Evolutionary conservation across 2,888 invertebrate genomes (phyloP).

Genomic region (Cyclophora albipunctata): DNA sequence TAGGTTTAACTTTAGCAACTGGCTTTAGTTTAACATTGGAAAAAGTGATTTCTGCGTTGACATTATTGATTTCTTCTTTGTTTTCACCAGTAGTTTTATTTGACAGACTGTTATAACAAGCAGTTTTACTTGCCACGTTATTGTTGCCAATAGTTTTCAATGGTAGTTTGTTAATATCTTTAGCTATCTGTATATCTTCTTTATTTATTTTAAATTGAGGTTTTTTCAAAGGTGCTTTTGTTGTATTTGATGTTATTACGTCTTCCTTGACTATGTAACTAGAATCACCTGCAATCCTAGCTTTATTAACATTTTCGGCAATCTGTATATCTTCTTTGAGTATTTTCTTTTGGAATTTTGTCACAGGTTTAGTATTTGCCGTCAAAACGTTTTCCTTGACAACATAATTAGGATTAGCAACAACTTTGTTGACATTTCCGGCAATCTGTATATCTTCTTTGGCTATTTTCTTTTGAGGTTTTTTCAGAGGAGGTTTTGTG

Average conservation of each 20-base stretch:
- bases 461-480: conserved; percentile 42
- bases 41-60: too few relatives aligned
- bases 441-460: conserved; percentile 56
- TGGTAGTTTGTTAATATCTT: conserved; percentile 8
- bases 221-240: conserved; percentile 31
- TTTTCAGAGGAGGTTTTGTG: conserved; percentile 30
- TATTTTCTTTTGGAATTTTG: conserved; percentile 42
- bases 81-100: too few relatives aligned
- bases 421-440: conserved; percentile 10
- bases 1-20: conserved; percentile 29
- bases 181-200: conserved; percentile 50
- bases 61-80: too few relatives aligned
- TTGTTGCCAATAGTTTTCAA: too few relatives aligned
- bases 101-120: too few relatives aligned
- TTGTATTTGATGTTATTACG: too few relatives aligned
- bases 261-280: too few relatives aligned
- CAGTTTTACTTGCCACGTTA: too few relatives aligned
- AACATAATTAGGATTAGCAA: too few relatives aligned
- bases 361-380: conserved; percentile 13
- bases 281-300: too few relatives aligned
- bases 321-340: conserved; percentile 56
- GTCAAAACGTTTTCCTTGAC: too few relatives aligned
- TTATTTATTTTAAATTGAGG: conserved; percentile 47
- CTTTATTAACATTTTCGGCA: conserved; percentile 20
- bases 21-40: conserved; percentile 8